Evolutionary conservation across 1,140 invertebrate species (phyloP).

Genomic region (Bombus difficillimus): DNA sequence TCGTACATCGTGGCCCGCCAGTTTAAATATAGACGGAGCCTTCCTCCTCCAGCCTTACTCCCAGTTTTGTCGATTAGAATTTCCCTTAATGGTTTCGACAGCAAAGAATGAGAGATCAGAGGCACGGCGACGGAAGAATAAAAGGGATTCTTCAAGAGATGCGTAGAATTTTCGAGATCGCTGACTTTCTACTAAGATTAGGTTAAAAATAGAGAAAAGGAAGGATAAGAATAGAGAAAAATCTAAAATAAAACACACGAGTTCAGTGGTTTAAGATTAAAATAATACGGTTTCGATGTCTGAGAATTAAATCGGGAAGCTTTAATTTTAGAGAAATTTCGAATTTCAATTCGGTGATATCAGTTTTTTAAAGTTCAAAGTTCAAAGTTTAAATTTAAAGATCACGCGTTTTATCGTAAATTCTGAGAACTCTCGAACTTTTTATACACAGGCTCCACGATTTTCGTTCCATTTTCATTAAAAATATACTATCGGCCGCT

Average conservation of each 20-base stretch:
- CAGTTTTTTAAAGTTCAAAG: too few relatives aligned
- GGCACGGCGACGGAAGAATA: not conserved
- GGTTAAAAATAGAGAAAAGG: not conserved
- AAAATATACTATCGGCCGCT: too few relatives aligned
- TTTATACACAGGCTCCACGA: too few relatives aligned
- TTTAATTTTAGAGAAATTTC: too few relatives aligned
- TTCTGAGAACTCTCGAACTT: too few relatives aligned
- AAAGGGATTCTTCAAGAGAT: not conserved
- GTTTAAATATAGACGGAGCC: slow-evolving; percentile 66
- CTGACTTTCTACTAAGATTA: not conserved
- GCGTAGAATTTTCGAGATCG: not conserved
- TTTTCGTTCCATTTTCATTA: too few relatives aligned
- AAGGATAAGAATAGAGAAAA: not conserved
- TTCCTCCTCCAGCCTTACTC: slow-evolving; percentile 26
- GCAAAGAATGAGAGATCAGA: slow-evolving; percentile 17
- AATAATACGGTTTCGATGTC: not conserved
- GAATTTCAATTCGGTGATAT: too few relatives aligned
- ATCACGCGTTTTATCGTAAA: too few relatives aligned
- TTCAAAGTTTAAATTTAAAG: too few relatives aligned
- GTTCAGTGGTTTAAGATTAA: too few relatives aligned
- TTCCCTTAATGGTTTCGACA: slow-evolving; percentile 28
- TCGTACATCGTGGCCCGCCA: slow-evolving; percentile 46
- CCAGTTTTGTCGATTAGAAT: slow-evolving; percentile 41
- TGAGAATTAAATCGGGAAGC: too few relatives aligned
- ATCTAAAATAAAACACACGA: not conserved